phyloP scores from a whole-genome alignment of 2,797 vertebrate species.

The Sylvia borin region DNA sequence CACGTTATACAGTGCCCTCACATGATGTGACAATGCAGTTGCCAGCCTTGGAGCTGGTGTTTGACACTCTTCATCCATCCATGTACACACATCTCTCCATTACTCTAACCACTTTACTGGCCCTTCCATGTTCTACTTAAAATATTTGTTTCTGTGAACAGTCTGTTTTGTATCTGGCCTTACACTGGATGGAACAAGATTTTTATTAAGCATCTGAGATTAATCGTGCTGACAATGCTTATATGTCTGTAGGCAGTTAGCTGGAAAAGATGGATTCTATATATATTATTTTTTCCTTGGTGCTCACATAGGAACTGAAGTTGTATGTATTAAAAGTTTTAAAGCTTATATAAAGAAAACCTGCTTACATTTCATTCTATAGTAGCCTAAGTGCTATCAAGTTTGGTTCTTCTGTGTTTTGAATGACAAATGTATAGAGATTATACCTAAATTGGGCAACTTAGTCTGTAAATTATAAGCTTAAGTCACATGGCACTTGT shows the following conservation, averaged over 20 bases:
- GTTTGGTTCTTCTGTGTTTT: background rate
- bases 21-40: background rate
- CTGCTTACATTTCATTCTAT: background rate
- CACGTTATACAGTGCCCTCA: background rate
- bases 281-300: background rate
- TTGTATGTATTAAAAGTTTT: background rate
- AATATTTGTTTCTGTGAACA: background rate
- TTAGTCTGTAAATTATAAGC: slow-evolving; percentile 44
- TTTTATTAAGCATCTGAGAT: background rate
- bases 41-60: background rate
- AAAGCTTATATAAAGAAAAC: background rate
- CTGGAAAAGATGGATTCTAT: background rate
- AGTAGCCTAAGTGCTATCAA: background rate
- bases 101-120: background rate
- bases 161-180: background rate
- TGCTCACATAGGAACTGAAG: background rate
- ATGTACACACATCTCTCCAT: background rate
- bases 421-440: background rate
- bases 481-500: slow-evolving; percentile 14
- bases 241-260: background rate
- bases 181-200: background rate
- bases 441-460: background rate
- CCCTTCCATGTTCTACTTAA: background rate
- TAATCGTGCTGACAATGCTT: background rate
- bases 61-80: background rate